Evolutionary conservation across 2,113 vertebrate species (phyloP).

Genomic region (Gasterosteus nipponicus): DNA sequence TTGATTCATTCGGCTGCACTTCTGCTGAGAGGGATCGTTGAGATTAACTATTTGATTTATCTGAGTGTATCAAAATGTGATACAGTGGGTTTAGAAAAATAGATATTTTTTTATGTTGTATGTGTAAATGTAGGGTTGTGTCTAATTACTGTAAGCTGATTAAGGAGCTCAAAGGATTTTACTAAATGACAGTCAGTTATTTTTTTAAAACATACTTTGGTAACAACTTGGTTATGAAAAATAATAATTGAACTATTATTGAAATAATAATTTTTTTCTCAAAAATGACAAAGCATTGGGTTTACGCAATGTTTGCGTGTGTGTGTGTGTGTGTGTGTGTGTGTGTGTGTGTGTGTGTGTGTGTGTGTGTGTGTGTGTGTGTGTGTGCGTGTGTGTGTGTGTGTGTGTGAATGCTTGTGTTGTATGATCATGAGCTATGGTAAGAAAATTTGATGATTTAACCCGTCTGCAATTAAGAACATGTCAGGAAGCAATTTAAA

Average conservation of each 20-base stretch:
- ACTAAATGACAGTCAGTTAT: neutral
- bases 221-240: neutral
- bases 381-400: neutral
- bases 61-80: neutral
- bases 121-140: neutral
- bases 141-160: neutral
- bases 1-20: neutral
- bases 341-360: neutral
- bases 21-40: neutral
- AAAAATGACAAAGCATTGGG: neutral
- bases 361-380: neutral
- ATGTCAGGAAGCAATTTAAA: conserved; percentile 44
- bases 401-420: neutral
- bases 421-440: neutral
- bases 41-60: neutral
- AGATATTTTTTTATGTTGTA: neutral
- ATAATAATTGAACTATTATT: neutral
- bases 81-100: neutral
- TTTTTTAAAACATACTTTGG: conserved; percentile 6
- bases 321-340: neutral
- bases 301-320: neutral
- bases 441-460: conserved; percentile 12
- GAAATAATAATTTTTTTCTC: neutral
- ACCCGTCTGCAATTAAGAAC: conserved; percentile 19
- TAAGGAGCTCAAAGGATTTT: neutral